Evolutionary conservation across 1,140 invertebrate genomes (phyloP).

Genomic region (Micrasema minimum): DNA sequence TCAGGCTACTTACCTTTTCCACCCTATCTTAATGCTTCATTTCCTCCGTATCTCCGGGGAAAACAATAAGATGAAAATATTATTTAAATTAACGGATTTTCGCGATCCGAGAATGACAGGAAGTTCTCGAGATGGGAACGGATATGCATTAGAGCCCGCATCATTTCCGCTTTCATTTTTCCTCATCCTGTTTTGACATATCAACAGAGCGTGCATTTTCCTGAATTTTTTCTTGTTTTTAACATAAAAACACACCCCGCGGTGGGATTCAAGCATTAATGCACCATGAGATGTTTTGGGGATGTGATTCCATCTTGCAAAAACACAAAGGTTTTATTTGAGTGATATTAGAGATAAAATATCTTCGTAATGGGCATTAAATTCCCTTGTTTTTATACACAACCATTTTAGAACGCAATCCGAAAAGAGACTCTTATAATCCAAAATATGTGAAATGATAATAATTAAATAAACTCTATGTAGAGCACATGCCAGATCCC

Average conservation of each 20-base stretch:
- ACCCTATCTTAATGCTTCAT: neutral
- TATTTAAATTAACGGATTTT: too few relatives aligned
- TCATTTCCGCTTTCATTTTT: constrained; percentile 32
- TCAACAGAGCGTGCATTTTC: constrained; percentile 26
- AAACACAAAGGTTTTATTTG: too few relatives aligned
- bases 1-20: neutral
- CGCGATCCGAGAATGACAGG: too few relatives aligned
- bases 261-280: constrained; percentile 31
- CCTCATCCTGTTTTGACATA: constrained; percentile 35
- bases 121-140: neutral
- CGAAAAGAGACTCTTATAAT: too few relatives aligned
- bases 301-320: constrained; percentile 12
- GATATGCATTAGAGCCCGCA: constrained; percentile 20
- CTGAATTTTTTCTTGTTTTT: constrained; percentile 27
- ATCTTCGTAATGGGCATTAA: too few relatives aligned
- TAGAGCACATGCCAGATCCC: too few relatives aligned
- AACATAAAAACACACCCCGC: constrained; percentile 33
- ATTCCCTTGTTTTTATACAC: too few relatives aligned
- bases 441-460: too few relatives aligned
- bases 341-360: too few relatives aligned
- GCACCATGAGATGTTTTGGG: constrained; percentile 11
- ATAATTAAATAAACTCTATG: too few relatives aligned
- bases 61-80: too few relatives aligned
- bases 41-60: neutral
- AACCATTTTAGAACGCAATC: too few relatives aligned